Base-by-base conservation (phyloP, 2,797 vertebrate species). In the Sebastes oblongus region DNA sequence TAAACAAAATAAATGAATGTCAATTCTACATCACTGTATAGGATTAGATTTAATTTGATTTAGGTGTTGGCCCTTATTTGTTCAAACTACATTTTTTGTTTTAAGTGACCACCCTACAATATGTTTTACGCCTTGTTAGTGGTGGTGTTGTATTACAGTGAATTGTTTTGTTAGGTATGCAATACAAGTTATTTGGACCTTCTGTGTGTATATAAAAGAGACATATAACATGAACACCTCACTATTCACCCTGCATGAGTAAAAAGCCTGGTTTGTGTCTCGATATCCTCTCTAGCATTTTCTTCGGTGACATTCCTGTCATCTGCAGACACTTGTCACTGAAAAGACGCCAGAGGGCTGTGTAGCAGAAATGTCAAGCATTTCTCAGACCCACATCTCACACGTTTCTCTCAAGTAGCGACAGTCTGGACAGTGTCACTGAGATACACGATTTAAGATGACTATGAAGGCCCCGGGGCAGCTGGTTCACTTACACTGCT, bases 231-330 rank as follows among this genome's bases (percentile, higher is more conserved):
- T 6, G 0, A 71, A 52, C 25, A 16, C 36, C 12, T 69, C 56
- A n/a, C 13, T 4, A 4, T 39, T 65, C 50, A 79, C 56, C 27
- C 6, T 29, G 36, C 64, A 50, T 22, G 22, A 64, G 30, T 22
- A n/a, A 72, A 20, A 36, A 20, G 65, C 39, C 34, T 60, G 59
- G 36, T 36, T 78, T 34, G n/a, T 74, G 55, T 77, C 60, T 77
- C 77, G 13, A 82, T 81, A 69, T 29, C 34, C 46, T 66, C 52
- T 66, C 58, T 76, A 72, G 30, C 20, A 79, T 87, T 86, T 76
- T 81, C 66, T 73, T 65, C 61, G 61, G 20, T 24, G 60, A 80
- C 83, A 88, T 87, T 88, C 82, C 86, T 83, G 89, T 92, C 89
- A 89, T 86, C 85, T 78, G 62, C 3, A 80, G 78, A 80, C 68